Evolutionary conservation across 2,888 invertebrate species (phyloP).

Genomic region (Ariolimax columbianus): DNA sequence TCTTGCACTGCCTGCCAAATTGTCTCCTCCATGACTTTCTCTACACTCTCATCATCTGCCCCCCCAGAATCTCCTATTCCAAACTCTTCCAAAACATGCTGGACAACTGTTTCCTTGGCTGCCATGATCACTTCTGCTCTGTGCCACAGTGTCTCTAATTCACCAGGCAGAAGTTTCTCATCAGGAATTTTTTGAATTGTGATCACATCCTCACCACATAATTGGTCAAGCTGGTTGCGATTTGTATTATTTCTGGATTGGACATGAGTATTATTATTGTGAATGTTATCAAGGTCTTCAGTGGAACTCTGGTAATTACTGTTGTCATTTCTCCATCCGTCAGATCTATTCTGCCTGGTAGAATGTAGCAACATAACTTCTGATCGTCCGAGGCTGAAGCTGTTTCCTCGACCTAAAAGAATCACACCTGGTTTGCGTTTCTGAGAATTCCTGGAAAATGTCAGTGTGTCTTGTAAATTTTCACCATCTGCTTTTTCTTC

Average conservation of each 20-base stretch:
- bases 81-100: constrained; percentile 64
- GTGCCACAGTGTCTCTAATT: constrained; percentile 62
- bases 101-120: constrained; percentile 58
- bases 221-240: background rate
- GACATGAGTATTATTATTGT: background rate
- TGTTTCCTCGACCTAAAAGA: constrained; percentile 46
- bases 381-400: constrained; percentile 46
- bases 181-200: background rate
- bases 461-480: background rate
- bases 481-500: constrained; percentile 14
- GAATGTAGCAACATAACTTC: constrained; percentile 42
- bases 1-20: constrained; percentile 52
- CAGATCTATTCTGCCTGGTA: background rate
- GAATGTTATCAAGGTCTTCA: background rate
- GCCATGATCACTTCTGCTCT: constrained; percentile 66
- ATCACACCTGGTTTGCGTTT: constrained; percentile 28
- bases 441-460: background rate
- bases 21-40: constrained; percentile 40
- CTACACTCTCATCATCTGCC: constrained; percentile 51
- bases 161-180: background rate
- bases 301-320: background rate
- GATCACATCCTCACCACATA: no score
- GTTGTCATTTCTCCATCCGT: background rate
- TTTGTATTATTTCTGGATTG: background rate
- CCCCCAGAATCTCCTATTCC: constrained; percentile 66